Conservation (phyloP, 2,888 invertebrate genomes). For the Tolmerus cingulatus region DNA sequence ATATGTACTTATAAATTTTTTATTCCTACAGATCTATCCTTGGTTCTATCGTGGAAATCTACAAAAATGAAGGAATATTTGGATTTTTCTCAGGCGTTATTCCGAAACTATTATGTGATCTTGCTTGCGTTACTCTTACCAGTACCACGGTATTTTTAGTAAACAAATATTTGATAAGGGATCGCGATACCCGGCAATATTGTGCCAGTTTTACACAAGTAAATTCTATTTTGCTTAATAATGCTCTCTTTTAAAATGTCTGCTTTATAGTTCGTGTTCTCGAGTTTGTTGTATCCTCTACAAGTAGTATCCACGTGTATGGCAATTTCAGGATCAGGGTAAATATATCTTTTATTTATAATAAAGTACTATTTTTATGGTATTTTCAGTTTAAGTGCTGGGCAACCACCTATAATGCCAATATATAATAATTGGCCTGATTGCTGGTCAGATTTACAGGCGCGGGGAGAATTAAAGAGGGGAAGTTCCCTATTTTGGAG, state of each 20-base stretch:
- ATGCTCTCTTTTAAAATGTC: neutral
- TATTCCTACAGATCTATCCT: conserved; percentile 71
- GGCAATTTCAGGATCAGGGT: conserved; percentile 82
- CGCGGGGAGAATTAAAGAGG: conserved; percentile 80
- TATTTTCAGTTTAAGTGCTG: conserved; percentile 74
- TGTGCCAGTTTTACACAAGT: conserved; percentile 65
- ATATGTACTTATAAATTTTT: conserved; percentile 5
- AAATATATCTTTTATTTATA: conserved; percentile 46
- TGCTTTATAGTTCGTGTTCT: conserved; percentile 74
- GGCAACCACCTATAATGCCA: conserved; percentile 85
- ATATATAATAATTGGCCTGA: conserved; percentile 80
- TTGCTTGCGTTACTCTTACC: conserved; percentile 79
- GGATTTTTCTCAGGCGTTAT: conserved; percentile 90
- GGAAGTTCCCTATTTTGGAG: conserved; percentile 76
- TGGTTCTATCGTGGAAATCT: conserved; percentile 81
- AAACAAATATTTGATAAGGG: conserved; percentile 81
- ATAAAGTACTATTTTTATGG: neutral
- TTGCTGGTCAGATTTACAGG: conserved; percentile 82
- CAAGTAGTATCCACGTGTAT: conserved; percentile 91
- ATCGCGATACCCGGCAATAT: conserved; percentile 71
- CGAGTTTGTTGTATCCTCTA: conserved; percentile 90
- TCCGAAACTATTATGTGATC: conserved; percentile 86
- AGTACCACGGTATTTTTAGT: conserved; percentile 78
- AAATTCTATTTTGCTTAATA: neutral
- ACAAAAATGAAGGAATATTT: conserved; percentile 82